Percentiles rank a stretch among this genome's conserved stretches.
phyloP scores from a whole-genome alignment of 2,113 vertebrate species.

The Antechinus flavipes region DNA sequence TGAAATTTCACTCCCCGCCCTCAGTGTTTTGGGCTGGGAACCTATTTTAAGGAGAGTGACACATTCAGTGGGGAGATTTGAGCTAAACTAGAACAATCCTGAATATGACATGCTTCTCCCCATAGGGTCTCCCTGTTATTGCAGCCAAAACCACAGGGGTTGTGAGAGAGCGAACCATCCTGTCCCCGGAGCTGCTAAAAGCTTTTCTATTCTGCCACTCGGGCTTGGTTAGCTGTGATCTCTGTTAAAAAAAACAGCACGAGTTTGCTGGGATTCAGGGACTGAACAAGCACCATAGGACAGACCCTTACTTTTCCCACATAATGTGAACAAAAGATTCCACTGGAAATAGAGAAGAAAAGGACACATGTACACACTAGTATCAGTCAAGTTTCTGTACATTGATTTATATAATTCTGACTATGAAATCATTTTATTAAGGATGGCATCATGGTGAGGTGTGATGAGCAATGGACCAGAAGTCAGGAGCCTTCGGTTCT shows the following conservation, averaged over 20 bases:
- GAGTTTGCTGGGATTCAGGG: background rate
- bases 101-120: constrained; percentile 63
- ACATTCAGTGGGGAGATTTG: constrained; percentile 62
- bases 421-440: background rate
- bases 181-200: constrained; percentile 21
- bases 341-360: background rate
- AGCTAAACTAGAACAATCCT: constrained; percentile 69
- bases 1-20: constrained; percentile 77
- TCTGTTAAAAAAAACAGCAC: constrained; percentile 16
- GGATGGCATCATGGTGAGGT: background rate
- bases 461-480: background rate
- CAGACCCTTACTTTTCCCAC: background rate
- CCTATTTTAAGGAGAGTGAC: constrained; percentile 60
- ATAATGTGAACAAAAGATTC: constrained; percentile 9
- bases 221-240: background rate
- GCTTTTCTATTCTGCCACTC: constrained; percentile 18
- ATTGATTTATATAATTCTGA: background rate
- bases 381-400: background rate
- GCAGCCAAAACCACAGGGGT: background rate
- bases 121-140: background rate
- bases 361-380: background rate
- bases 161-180: constrained; percentile 28
- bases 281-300: background rate
- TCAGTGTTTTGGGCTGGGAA: constrained; percentile 53
- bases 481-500: background rate